These are phyloP conservation scores for Furcula furcula DNA, from an alignment of 2,888 invertebrate genomes.

Conservation along the genomic window DNA sequence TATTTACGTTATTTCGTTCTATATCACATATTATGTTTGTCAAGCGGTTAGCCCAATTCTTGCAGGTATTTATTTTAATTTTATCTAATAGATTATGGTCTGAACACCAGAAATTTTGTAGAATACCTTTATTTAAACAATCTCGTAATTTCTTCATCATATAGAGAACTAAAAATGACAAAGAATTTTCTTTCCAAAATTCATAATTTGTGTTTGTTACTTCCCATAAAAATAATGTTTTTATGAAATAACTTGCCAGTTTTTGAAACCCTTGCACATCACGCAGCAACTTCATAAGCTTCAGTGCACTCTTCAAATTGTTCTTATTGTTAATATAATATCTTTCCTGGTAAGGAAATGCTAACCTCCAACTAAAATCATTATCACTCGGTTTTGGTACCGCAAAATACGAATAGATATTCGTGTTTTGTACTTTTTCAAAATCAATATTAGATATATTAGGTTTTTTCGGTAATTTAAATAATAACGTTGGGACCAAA, in stretches of 20 bases:
- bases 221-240: slow-evolving; percentile 61
- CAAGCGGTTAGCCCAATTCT: slow-evolving; percentile 50
- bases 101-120: slow-evolving; percentile 56
- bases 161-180: slow-evolving; percentile 44
- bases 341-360: slow-evolving; percentile 59
- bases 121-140: slow-evolving; percentile 34
- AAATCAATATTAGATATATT: slow-evolving; percentile 41
- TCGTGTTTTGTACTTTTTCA: slow-evolving; percentile 29
- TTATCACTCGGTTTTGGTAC: slow-evolving; percentile 56
- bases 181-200: slow-evolving; percentile 49
- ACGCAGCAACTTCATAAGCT: slow-evolving; percentile 51
- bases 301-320: slow-evolving; percentile 52
- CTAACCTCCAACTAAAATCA: slow-evolving; percentile 53
- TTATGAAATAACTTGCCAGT: slow-evolving; percentile 59
- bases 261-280: slow-evolving; percentile 54
- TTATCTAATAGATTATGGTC: slow-evolving; percentile 50
- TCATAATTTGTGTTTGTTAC: slow-evolving; percentile 25
- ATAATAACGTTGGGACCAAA: slow-evolving; percentile 55
- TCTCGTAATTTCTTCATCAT: slow-evolving; percentile 50
- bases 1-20: slow-evolving; percentile 31
- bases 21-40: slow-evolving; percentile 42
- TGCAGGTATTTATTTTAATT: slow-evolving; percentile 45
- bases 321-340: slow-evolving; percentile 41
- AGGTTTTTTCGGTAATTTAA: slow-evolving; percentile 44
- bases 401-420: slow-evolving; percentile 44